phyloP scores from a whole-genome alignment of 2,113 vertebrate species.

The Psammodynastes pulverulentus region DNA sequence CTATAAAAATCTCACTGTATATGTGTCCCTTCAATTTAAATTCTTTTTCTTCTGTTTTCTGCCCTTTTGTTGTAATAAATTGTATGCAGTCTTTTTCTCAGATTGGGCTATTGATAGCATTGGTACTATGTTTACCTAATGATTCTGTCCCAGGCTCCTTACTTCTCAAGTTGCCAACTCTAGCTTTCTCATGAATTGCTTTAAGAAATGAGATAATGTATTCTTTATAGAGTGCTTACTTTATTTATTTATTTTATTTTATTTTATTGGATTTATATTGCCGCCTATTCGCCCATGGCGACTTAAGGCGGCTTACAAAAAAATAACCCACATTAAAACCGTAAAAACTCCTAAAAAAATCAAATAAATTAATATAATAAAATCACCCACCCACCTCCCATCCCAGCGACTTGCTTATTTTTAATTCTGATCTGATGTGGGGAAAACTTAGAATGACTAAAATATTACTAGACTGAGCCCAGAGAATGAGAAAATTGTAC shows the following conservation, averaged over 20 bases:
- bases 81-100: neutral
- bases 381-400: no score
- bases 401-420: neutral
- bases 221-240: neutral
- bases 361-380: no score
- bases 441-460: neutral
- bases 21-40: neutral
- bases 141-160: neutral
- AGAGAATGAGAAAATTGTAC: neutral
- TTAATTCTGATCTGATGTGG: neutral
- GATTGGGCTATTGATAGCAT: neutral
- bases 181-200: neutral
- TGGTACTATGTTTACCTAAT: neutral
- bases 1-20: neutral
- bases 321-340: no score
- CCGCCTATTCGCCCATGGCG: no score
- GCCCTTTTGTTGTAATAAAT: neutral
- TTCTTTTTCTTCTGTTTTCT: neutral
- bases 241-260: no score
- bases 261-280: no score
- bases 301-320: no score
- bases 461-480: neutral
- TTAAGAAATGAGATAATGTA: neutral
- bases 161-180: neutral
- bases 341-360: no score